These are phyloP conservation scores for Anguilla anguilla DNA, from an alignment of 2,797 vertebrate species.

Conservation along the genomic window DNA sequence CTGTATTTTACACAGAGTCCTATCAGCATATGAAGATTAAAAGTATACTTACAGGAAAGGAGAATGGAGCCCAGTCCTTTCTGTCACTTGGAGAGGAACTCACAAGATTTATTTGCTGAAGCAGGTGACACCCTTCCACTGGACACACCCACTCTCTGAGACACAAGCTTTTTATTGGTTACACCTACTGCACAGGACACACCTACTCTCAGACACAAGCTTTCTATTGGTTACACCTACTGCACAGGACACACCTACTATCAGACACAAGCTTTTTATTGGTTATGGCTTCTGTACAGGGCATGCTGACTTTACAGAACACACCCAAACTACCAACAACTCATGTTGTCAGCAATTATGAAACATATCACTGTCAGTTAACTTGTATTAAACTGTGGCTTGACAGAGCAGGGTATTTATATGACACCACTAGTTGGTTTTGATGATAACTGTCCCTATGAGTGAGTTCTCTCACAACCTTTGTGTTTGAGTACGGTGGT, in stretches of 20 bases:
- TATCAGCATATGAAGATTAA: background rate
- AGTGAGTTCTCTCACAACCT: too few relatives aligned
- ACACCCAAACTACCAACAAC: background rate
- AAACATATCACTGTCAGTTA: too few relatives aligned
- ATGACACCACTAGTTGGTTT: too few relatives aligned
- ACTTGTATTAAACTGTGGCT: too few relatives aligned
- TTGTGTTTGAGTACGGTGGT: too few relatives aligned
- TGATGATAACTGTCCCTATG: too few relatives aligned
- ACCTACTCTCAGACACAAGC: too few relatives aligned
- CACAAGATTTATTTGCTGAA: background rate
- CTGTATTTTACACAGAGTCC: background rate
- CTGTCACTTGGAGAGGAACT: background rate
- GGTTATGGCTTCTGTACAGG: too few relatives aligned
- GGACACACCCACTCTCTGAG: background rate
- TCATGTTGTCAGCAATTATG: too few relatives aligned
- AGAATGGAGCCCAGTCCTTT: background rate
- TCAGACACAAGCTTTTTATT: background rate
- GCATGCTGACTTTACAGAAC: background rate
- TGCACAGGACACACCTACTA: background rate
- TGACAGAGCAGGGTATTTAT: too few relatives aligned
- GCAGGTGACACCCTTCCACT: background rate
- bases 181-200: too few relatives aligned
- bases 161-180: too few relatives aligned
- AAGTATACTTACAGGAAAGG: background rate
- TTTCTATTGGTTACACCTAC: background rate